Evolutionary conservation across 2,797 vertebrate species (phyloP), one percentile per base, ranked within the genome.

Genomic region (Acipenser oxyrinchus): DNA sequence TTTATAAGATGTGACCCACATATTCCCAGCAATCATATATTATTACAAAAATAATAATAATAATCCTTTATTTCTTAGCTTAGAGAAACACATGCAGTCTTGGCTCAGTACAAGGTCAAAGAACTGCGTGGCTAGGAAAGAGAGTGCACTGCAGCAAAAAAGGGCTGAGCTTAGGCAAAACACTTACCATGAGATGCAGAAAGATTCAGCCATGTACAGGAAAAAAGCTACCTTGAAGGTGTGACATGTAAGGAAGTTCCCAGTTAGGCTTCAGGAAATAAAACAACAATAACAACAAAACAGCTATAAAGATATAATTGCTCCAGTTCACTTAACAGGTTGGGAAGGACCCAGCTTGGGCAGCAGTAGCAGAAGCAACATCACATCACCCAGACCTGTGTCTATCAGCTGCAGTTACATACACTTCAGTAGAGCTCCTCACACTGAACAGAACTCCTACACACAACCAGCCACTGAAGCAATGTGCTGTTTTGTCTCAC

Each of bases 181-280:
- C 78, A 90, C 90, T 90, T 87, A 92, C 89, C 90, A 83, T 84
- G 82, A 62, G 23, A 81, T 86, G 87, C 77, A 84, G 84, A 83
- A 81, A 88, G 79, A 83, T 80, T 82, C 77, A 77, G 77, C 79
- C 79, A 76, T 74, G 79, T 77, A 70, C 81, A 79, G 75, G 78
- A 72, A 23, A 48, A 62, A 62, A 9, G 18, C 60, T 62, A 12
- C 60, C 60, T 62, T 48, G 12, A 48, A 10, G 18, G 8, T 62
- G 3, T 10, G 10, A 62, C 37, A 62, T 62, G 7, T 37, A 62
- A 23, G 48, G 60, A 62, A 62, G 60, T 62, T 62, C 18, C 8
- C 13, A 62, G 18, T 37, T 7, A 37, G 60, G 55, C 12, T 58
- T n/a, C 15, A 13, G 55, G 3, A 37, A 37, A 37, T 37, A 37